Percentiles rank a stretch among this genome's conserved stretches.
phyloP scores from a whole-genome alignment of 2,888 invertebrate species.

The Scaptomyza parva region DNA sequence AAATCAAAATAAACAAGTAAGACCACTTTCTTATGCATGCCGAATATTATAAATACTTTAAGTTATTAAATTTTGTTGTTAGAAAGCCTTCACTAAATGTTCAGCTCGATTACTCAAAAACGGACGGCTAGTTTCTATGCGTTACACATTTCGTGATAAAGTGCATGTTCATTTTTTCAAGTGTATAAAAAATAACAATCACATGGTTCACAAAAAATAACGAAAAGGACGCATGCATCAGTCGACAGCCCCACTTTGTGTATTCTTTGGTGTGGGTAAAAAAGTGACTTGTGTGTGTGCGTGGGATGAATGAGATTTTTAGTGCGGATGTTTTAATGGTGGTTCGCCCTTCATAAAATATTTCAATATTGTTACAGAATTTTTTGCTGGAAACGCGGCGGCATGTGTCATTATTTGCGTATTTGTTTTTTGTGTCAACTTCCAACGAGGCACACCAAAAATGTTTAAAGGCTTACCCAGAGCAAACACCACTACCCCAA shows the following conservation, averaged over 20 bases:
- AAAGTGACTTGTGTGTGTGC: slow-evolving; percentile 13
- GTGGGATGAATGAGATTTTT: slow-evolving; percentile 17
- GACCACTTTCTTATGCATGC: too few relatives aligned
- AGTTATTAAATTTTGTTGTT: too few relatives aligned
- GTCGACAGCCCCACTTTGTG: slow-evolving; percentile 43
- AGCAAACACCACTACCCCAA: not conserved
- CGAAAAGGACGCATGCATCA: slow-evolving; percentile 63
- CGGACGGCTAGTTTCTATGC: too few relatives aligned
- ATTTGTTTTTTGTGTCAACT: slow-evolving; percentile 55
- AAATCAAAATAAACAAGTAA: too few relatives aligned
- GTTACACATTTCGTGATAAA: too few relatives aligned
- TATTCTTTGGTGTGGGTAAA: not conserved
- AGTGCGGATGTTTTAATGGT: slow-evolving; percentile 34
- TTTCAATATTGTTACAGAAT: slow-evolving; percentile 75
- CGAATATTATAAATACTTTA: too few relatives aligned
- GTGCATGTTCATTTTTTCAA: too few relatives aligned
- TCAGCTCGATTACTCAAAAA: too few relatives aligned
- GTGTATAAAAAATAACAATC: slow-evolving; percentile 53
- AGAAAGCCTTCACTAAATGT: too few relatives aligned
- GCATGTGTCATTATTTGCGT: slow-evolving; percentile 66
- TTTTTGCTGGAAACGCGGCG: slow-evolving; percentile 37
- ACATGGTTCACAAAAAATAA: slow-evolving; percentile 46
- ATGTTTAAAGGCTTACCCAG: slow-evolving; percentile 30
- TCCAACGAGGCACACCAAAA: slow-evolving; percentile 35
- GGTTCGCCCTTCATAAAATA: slow-evolving; percentile 67